Evolutionary conservation across 2,113 vertebrate genomes (phyloP), one percentile per base, ranked within the genome.

Genomic region (Pleuronectes platessa): DNA sequence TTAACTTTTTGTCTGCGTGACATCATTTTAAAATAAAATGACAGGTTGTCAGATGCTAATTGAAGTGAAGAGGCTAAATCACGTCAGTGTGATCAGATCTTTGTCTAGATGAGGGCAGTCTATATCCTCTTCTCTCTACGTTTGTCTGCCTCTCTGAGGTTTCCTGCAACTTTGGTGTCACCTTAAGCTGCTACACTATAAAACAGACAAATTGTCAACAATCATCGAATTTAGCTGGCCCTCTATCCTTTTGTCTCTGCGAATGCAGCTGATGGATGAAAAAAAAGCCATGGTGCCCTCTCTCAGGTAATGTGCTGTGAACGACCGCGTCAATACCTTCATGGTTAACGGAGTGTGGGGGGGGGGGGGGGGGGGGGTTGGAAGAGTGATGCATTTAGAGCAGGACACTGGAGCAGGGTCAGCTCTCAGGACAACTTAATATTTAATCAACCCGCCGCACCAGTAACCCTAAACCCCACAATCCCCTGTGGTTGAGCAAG

Each of bases 401-500:
- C 37, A 51, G 81, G 71, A 85, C 70, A 78, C 53, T 45, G 68
- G 84, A 79, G 45, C n/a, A 54, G 82, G 87, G 83, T 88, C 87
- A 73, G 71, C 76, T 86, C 87, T 89, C 79, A 85, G 83, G 85
- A 90, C 87, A 81, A 61, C 65, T 92, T 87, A 89, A 92, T 90
- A 92, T 93, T 91, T 91, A 91, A 93, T 92, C 81, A 90, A 59
- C 35, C 70, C 26, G 24, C 71, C 55, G 74, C 75, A 79, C 37
- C 18, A 26, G 90, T 63, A 88, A 92, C 86, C 54, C 71, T 69
- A 90, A 86, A 91, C 88, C 72, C 66, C 84, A 72, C 84, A 82
- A 88, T 69, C 71, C 86, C 80, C 83, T 55, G 47, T 45, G 85
- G 74, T 76, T 42, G 5, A 40, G 13, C 64, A 59, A 79, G 62